phyloP scores from a whole-genome alignment of 2,888 invertebrate species.

The Eupithecia exiguata region DNA sequence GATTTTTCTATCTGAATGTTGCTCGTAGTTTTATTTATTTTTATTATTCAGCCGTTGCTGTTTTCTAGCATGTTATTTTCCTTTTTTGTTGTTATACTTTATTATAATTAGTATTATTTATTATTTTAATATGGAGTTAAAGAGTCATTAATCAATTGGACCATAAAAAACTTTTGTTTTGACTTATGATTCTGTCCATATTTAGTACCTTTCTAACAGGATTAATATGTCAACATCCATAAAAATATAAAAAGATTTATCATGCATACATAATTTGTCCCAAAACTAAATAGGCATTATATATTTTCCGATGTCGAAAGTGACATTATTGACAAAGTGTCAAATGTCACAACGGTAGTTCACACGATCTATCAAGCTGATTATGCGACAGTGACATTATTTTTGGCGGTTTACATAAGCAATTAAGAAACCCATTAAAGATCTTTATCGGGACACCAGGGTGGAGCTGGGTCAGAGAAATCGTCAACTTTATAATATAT shows the following conservation, averaged over 20 bases:
- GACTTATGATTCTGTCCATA: not conserved
- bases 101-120: too few species aligned
- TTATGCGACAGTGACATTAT: conserved; percentile 45
- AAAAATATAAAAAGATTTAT: not conserved
- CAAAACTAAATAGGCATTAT: not conserved
- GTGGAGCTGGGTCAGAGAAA: conserved; percentile 21
- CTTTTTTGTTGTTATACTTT: too few species aligned
- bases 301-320: not conserved
- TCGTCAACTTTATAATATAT: not conserved
- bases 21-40: not conserved
- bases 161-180: not conserved
- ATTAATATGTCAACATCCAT: not conserved
- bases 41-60: not conserved
- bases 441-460: conserved; percentile 29
- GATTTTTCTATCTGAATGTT: not conserved
- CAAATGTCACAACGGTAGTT: conserved; percentile 37
- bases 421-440: conserved; percentile 32
- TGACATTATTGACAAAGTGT: conserved; percentile 18
- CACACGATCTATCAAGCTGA: conserved; percentile 52
- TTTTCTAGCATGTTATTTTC: not conserved
- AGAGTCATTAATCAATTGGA: not conserved
- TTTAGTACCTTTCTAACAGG: not conserved
- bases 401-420: conserved; percentile 41
- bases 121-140: not conserved
- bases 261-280: not conserved